Base-by-base conservation (phyloP, 2,888 invertebrate species). In the Tachina fera region DNA sequence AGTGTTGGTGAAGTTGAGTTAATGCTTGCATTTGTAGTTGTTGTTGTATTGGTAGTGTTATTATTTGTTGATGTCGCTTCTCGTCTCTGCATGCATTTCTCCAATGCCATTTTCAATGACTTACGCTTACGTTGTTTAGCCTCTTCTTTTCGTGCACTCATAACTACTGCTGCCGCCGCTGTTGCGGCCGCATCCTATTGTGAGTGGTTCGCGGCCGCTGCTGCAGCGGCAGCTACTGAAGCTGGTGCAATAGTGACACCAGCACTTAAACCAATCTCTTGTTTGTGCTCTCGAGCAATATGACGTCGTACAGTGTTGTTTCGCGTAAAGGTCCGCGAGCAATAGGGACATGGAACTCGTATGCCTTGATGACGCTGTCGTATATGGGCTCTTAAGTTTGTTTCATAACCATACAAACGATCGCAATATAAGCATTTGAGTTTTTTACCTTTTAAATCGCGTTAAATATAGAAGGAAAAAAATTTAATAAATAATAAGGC, bases 381-480 rank as follows among this genome's bases (percentile, higher is more conserved):
- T 92, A 97, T 97, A 94, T 97, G 97, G 88, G 97, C 97, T 89
- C 97, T 95, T 92, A 97, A 93, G 93, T 97, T 97, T 91, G 97
- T 97, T 94, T 97, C 97, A 93, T 97, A 97, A 88, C 97, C 97
- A 93, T 97, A 97, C 86, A 97, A 94, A 91, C 97, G 95, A 94
- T 97, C 97, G 94, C 97, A 97, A 93, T 96, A 97, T 91, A 97
- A 97, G 93, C 97, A 97, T 94, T 97, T 97, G 91, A 97, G 94
- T 93, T 97, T 97, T 93, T 97, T 97, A 91, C 97, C 97, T 97
- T 81, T 39, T 39, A 53, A 61, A 49, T 47, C 2, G 10, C 65
- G 14, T 65, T 45, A 39, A 71, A 19, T 11, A 56, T 16, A 60
- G 9, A 68, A 75, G 71, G 22, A 6, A 53, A 51, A 31, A 60